Base-by-base conservation (phyloP, 1,140 invertebrate species). In the Rhyacophila brunnea region DNA sequence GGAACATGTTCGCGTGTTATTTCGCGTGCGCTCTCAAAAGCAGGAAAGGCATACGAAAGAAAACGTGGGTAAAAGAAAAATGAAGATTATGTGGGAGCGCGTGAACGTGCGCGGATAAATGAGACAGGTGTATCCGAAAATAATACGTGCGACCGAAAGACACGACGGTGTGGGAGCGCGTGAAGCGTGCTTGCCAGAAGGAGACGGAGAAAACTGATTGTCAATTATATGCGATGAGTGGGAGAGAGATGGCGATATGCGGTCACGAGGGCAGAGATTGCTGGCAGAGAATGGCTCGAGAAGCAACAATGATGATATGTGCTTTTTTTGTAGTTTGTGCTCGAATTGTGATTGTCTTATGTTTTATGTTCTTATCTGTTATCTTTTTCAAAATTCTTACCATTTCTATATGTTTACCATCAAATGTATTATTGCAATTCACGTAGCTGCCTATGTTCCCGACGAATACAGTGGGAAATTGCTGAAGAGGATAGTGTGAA, bases 211-310 rank as follows among this genome's bases (percentile, higher is more conserved):
- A 28, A 5, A 28, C 23, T 28, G 23, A 28, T 28, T 5, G 23
- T 28, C 9, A 46, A 15, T 1, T 4, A 11, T n/a, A 5, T 11
- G 1, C 9, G 7, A n/a, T 14, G 7, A 2, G 52, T n/a, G 28
- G 6, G 52, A 55, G n/a, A 2, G 52, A 36, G 43, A 55, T 20
- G 43, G 1, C 17, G 17, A 35, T 10, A 40, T 10, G 20, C 57
- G 62, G 62, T 64, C 62, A 64, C 62, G 62, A 64, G 62, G 62
- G 62, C 62, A 64, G 51, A 58, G 62, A 64, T 59, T 56, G 57
- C 42, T 28, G 23, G 23, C 23, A 28, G 23, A 28, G 23, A 28
- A 28, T 28, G 52, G 55, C 61, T 49, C 34, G 51, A 10, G 51
- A 51, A 49, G 43, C 56, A 47, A 35, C 49, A 51, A 59, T 54